A percentile compares a stretch with the other conserved stretches of the same genome.
These are phyloP conservation scores for Eilema sororculum DNA, from an alignment of 2,888 invertebrate species.

Conservation along the genomic window DNA sequence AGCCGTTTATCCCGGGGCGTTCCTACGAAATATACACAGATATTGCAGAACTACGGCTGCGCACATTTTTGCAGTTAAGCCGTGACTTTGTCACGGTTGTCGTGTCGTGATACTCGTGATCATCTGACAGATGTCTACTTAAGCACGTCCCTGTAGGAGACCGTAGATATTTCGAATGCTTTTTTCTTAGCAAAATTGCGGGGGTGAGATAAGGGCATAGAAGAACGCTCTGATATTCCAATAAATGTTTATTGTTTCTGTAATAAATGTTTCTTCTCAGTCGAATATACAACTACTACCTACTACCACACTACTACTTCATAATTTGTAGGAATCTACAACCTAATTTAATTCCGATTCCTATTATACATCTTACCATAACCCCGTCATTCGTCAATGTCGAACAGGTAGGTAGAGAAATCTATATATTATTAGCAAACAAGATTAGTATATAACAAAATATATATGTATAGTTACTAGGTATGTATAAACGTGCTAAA, in stretches of 20 bases:
- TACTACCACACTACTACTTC: too few species aligned
- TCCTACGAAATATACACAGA: slow-evolving; percentile 14
- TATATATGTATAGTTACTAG: slow-evolving; percentile 53
- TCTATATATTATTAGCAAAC: neutral
- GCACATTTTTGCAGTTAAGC: slow-evolving; percentile 42
- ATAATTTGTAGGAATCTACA: neutral
- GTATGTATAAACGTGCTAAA: slow-evolving; percentile 50
- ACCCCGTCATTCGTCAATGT: neutral
- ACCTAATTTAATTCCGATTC: too few species aligned
- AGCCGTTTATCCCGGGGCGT: slow-evolving; percentile 22
- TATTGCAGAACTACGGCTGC: slow-evolving; percentile 31
- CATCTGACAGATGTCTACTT: slow-evolving; percentile 61
- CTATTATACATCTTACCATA: too few species aligned
- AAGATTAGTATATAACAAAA: slow-evolving; percentile 40
- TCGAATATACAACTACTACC: neutral
- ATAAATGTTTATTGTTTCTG: slow-evolving; percentile 30
- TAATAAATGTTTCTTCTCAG: too few species aligned
- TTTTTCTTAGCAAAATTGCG: slow-evolving; percentile 47
- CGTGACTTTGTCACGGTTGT: slow-evolving; percentile 47
- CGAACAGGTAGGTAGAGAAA: neutral
- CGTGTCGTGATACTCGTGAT: slow-evolving; percentile 50
- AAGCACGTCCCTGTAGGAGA: slow-evolving; percentile 56
- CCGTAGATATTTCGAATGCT: slow-evolving; percentile 41
- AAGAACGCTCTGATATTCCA: slow-evolving; percentile 18
- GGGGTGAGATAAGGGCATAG: slow-evolving; percentile 37